Evolutionary conservation across 53 echinoderm and acorn worm species (phyloP), one percentile per base, ranked within the genome.

Genomic region (Henricia sp.): DNA sequence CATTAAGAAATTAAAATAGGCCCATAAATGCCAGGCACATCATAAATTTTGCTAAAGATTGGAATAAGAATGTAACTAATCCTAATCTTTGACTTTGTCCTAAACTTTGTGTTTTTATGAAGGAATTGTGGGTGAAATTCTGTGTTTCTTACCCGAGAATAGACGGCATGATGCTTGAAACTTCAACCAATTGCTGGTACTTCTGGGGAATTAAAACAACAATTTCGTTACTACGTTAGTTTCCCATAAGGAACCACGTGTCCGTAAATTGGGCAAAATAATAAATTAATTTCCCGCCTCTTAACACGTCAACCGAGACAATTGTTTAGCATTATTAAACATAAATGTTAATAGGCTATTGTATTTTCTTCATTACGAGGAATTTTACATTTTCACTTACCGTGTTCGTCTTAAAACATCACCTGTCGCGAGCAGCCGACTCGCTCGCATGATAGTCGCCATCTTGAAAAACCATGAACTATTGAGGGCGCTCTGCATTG

Each of bases 391-490:
- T 34, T 46, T 34, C 21, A 48, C 78, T 10, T 26, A 80, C 80
- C 80, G 62, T 80, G 63, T 64, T 28, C 50, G 80, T 12, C 46
- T 33, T 19, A 63, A 63, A 64, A 63, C 63, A 5, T 80, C 80
- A 3, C 44, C 58, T n/a, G 80, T 24, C 13, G 64, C 29, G 64
- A 80, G 80, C 80, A 80, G 64, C 44, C 80, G 80, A 62, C 80
- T 57, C 25, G 64, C 80, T 63, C 80, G 29, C 30, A 80, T 64
- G 80, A 80, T 41, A 21, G 80, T 80, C 80, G 80, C 80, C 80
- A 80, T 80, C n/a, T 80, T 80, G 80, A 37, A 52, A 25, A 54
- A 16, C 10, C 2, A 0, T 20, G 32, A 23, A 11, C 64, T 10
- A 63, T n/a, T 0, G 80, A 64, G 80, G 80, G 80, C 80, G 55